A percentile compares a stretch with the other conserved stretches of the same genome.
phyloP scores from a whole-genome alignment of 2,888 invertebrate genomes.

The Lasioglossum lativentre region DNA sequence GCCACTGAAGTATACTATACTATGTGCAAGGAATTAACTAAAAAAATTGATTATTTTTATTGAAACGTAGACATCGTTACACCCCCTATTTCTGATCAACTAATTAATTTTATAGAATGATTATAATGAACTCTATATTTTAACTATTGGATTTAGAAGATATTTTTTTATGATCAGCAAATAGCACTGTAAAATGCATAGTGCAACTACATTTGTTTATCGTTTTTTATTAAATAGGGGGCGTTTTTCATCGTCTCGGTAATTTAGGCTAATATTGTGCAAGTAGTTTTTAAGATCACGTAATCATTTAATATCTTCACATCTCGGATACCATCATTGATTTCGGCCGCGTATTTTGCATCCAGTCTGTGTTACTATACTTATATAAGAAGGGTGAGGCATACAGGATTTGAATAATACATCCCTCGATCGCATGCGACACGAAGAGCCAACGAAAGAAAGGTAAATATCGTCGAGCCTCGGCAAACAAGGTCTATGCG shows the following conservation, averaged over 20 bases:
- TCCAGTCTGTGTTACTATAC: constrained; percentile 41
- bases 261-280: background rate
- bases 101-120: no score
- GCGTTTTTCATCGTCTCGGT: background rate
- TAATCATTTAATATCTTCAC: background rate
- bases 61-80: no score
- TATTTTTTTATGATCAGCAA: background rate
- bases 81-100: no score
- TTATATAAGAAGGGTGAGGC: constrained; percentile 43
- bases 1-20: no score
- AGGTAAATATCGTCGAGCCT: constrained; percentile 61
- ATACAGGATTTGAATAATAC: constrained; percentile 69
- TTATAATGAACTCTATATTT: background rate
- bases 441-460: constrained; percentile 58
- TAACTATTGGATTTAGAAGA: no score
- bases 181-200: background rate
- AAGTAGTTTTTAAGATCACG: background rate
- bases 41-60: no score
- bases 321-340: constrained; percentile 5
- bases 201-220: background rate
- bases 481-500: constrained; percentile 57
- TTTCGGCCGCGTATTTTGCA: constrained; percentile 32
- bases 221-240: background rate
- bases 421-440: constrained; percentile 60
- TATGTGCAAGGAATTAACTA: no score